Conservation (phyloP, 2,113 vertebrate species). For the Carassius auratus region DNA sequence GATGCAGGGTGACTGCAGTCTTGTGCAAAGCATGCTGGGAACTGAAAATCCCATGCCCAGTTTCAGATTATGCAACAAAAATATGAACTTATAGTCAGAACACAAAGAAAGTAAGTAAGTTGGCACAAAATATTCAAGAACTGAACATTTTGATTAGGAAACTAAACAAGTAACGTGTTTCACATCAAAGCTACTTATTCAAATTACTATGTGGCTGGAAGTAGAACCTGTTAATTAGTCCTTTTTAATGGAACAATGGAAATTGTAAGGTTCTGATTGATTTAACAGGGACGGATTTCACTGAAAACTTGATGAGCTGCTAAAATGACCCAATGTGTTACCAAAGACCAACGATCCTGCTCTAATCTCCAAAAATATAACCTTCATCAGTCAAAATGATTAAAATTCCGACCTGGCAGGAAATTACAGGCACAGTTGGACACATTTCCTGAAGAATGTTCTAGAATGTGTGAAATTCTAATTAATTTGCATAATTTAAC, state of each 20-base stretch:
- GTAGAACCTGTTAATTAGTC: neutral
- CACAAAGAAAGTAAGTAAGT: no score
- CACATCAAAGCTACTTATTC: neutral
- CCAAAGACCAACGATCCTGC: slow-evolving; percentile 20
- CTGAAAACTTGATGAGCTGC: neutral
- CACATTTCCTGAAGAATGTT: slow-evolving; percentile 44
- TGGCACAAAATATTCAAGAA: no score
- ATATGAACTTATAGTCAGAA: no score
- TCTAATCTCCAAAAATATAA: slow-evolving; percentile 43
- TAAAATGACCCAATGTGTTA: neutral
- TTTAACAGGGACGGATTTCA: slow-evolving; percentile 4
- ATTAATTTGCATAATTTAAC: slow-evolving; percentile 56
- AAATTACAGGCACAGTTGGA: slow-evolving; percentile 34
- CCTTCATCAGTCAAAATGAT: slow-evolving; percentile 44
- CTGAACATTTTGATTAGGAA: neutral
- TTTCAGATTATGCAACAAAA: no score
- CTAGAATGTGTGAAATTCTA: slow-evolving; percentile 32
- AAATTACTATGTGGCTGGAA: neutral
- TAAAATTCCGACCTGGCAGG: slow-evolving; percentile 42
- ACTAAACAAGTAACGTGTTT: neutral
- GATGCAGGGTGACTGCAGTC: no score
- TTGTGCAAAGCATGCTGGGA: no score
- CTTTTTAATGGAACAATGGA: neutral
- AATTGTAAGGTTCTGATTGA: neutral
- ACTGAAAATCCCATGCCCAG: no score